Conservation (phyloP, 2,797 vertebrate genomes). For the Gallinago nigripennis region DNA sequence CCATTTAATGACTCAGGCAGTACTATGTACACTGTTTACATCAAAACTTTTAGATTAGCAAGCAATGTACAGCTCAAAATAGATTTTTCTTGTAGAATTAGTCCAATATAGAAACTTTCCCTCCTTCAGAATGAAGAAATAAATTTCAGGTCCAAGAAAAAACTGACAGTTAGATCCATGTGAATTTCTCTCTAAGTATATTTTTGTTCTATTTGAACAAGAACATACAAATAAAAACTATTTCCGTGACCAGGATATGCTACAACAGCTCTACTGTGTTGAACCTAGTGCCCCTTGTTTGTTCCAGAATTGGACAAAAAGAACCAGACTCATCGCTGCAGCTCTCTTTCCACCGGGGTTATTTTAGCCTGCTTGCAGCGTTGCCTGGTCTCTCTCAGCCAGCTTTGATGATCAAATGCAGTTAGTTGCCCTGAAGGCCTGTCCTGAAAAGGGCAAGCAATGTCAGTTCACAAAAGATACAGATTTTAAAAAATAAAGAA, state of each 20-base stretch:
- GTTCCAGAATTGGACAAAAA: neutral
- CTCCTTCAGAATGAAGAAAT: neutral
- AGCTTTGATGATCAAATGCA: neutral
- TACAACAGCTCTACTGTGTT: neutral
- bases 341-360: neutral
- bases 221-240: neutral
- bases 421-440: neutral
- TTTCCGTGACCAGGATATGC: neutral
- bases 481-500: neutral
- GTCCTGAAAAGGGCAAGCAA: neutral
- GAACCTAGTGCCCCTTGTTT: neutral
- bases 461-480: neutral
- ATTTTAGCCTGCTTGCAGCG: neutral
- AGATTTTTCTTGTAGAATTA: neutral
- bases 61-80: neutral
- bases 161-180: neutral
- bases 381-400: neutral
- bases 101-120: neutral
- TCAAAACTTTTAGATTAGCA: neutral
- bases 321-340: neutral
- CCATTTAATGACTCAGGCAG: neutral
- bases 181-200: neutral
- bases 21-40: neutral
- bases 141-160: neutral
- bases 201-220: neutral